Evolutionary conservation across 2,113 vertebrate genomes (phyloP), one percentile per base, ranked within the genome.

Genomic region (Noturus placidus): DNA sequence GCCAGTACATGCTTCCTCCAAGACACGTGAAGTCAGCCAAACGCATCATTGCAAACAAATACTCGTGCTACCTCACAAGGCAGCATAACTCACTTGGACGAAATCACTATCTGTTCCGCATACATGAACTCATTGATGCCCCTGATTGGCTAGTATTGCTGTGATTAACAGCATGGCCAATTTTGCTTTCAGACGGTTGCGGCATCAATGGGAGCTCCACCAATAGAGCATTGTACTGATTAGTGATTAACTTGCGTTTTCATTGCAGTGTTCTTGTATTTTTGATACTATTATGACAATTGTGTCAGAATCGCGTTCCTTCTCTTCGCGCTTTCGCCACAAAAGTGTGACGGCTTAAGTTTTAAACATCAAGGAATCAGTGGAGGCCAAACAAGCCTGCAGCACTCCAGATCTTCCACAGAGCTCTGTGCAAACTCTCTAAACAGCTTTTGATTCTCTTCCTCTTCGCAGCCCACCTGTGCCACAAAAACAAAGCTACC

Each of bases 381-480:
- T 42, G 22, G 56, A 84, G 8, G 15, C 20, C 59, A 42, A 61
- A 15, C 57, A 46, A 42, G 35, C 19, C 14, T 42, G n/a, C 33
- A 50, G 42, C 5, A 3, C 17, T 50, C 63, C 46, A 30, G 76
- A 83, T 76, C 56, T 84, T 54, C 30, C 57, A 14, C 30, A 52
- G 56, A 83, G 54, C 52, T 82, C 65, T 63, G 67, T 61, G 67
- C n/a, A 33, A 74, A 35, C 67, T 59, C 33, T 87, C 78, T 50
- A 63, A 78, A 86, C 30, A 78, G 67, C 42, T 67, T 65, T 56
- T 83, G 70, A 78, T 27, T 67, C 52, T 42, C 65, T 67, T 59
- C 35, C 33, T 63, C 46, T 84, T 54, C 77, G 84, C 80, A 86
- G 76, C 61, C 72, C 85, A 89, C 84, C 87, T 78, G 84, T 90